phyloP scores from a whole-genome alignment of 2,113 vertebrate genomes.

The Gulo gulo region DNA sequence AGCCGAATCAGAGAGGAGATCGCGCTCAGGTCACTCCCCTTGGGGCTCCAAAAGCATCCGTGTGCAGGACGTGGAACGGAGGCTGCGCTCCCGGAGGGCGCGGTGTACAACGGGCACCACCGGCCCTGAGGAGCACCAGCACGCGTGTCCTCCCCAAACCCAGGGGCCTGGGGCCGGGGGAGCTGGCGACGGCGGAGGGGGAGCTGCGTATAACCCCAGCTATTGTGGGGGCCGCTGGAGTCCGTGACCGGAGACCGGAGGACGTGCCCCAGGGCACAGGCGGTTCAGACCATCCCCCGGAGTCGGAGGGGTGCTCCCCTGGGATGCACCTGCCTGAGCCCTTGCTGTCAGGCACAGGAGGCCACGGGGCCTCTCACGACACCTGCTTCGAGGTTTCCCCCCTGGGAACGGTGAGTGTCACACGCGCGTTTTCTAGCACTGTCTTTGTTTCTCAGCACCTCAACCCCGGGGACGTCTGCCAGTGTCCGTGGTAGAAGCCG shows the following conservation, averaged over 20 bases:
- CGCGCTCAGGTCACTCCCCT: background rate
- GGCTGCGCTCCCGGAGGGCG: accelerated
- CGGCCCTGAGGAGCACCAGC: background rate
- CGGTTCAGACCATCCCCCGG: background rate
- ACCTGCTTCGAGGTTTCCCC: background rate
- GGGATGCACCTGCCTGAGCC: background rate
- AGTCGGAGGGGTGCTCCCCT: too few relatives aligned
- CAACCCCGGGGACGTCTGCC: background rate
- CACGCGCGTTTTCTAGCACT: accelerated
- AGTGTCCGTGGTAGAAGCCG: accelerated
- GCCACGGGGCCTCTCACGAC: background rate
- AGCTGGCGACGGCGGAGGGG: background rate
- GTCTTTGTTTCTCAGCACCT: background rate
- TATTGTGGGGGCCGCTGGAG: background rate
- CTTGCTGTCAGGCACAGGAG: background rate
- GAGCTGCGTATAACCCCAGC: background rate
- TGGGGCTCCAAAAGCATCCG: background rate
- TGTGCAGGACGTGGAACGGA: background rate
- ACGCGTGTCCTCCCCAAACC: background rate
- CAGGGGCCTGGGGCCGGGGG: accelerated
- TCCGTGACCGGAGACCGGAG: background rate
- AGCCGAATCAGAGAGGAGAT: accelerated
- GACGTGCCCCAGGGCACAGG: background rate
- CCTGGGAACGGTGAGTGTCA: background rate
- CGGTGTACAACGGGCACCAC: too few relatives aligned